Evolutionary conservation across 2,888 invertebrate species (phyloP).

Genomic region (Crematogaster levior): DNA sequence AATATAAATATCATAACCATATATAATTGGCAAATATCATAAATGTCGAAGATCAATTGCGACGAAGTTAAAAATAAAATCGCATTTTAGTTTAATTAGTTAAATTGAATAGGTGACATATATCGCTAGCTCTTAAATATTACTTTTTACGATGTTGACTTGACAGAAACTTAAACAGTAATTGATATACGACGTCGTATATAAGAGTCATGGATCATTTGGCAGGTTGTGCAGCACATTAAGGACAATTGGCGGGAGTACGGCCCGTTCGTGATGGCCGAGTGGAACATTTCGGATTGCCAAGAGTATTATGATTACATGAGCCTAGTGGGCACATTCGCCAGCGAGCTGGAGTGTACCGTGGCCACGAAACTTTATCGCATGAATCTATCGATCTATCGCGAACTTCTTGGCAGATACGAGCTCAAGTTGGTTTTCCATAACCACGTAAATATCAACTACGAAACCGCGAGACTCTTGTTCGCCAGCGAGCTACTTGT

Average conservation of each 20-base stretch:
- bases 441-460: slow-evolving; percentile 68
- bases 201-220: slow-evolving; percentile 12
- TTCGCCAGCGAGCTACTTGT: too few species aligned
- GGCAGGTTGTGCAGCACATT: slow-evolving; percentile 80
- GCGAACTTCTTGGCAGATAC: slow-evolving; percentile 69
- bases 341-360: slow-evolving; percentile 81
- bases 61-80: slow-evolving; percentile 2
- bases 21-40: background rate
- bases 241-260: slow-evolving; percentile 79
- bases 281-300: slow-evolving; percentile 79
- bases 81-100: background rate
- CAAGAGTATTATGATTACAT: slow-evolving; percentile 78
- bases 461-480: slow-evolving; percentile 77
- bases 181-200: slow-evolving; percentile 11
- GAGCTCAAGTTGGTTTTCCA: slow-evolving; percentile 78
- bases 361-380: slow-evolving; percentile 79
- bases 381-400: slow-evolving; percentile 81
- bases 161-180: background rate
- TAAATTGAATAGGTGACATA: background rate
- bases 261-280: slow-evolving; percentile 79
- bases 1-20: background rate
- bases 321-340: slow-evolving; percentile 80
- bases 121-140: background rate
- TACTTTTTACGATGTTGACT: background rate
- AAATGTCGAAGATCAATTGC: background rate